Conservation (phyloP, 2,888 invertebrate species). For the Azorinus chamasolen region DNA sequence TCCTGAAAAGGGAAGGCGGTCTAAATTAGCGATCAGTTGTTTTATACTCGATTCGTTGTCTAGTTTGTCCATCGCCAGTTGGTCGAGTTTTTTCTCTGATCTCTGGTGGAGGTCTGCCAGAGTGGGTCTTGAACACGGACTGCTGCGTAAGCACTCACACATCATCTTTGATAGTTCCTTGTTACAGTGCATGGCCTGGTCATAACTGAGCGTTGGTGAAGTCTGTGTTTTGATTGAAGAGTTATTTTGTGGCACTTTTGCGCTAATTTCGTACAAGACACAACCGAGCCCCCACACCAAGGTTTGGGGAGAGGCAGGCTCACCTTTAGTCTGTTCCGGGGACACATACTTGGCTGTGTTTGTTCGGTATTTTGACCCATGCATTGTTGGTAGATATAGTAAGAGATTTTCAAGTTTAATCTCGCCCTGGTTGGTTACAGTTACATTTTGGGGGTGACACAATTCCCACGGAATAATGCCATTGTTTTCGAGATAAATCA, state of each 20-base stretch:
- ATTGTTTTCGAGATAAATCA: slow-evolving; percentile 73
- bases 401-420: slow-evolving; percentile 78
- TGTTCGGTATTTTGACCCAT: slow-evolving; percentile 68
- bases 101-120: slow-evolving; percentile 41
- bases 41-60: slow-evolving; percentile 36
- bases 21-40: slow-evolving; percentile 41
- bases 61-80: slow-evolving; percentile 33
- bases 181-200: slow-evolving; percentile 50
- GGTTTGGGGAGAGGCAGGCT: slow-evolving; percentile 55
- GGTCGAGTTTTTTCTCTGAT: slow-evolving; percentile 43
- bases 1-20: slow-evolving; percentile 48
- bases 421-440: slow-evolving; percentile 71
- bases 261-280: slow-evolving; percentile 70
- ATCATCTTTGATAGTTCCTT: slow-evolving; percentile 55
- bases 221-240: slow-evolving; percentile 21
- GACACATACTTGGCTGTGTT: slow-evolving; percentile 65
- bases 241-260: slow-evolving; percentile 51
- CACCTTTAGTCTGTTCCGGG: slow-evolving; percentile 69
- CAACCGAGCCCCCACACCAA: slow-evolving; percentile 76
- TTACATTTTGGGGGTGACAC: slow-evolving; percentile 76
- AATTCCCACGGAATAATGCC: slow-evolving; percentile 72
- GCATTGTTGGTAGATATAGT: slow-evolving; percentile 72
- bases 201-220: slow-evolving; percentile 48
- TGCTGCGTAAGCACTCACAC: slow-evolving; percentile 56
- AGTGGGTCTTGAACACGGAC: slow-evolving; percentile 53